Conservation (phyloP, 2,113 vertebrate genomes). For the Leuciscus idus region DNA sequence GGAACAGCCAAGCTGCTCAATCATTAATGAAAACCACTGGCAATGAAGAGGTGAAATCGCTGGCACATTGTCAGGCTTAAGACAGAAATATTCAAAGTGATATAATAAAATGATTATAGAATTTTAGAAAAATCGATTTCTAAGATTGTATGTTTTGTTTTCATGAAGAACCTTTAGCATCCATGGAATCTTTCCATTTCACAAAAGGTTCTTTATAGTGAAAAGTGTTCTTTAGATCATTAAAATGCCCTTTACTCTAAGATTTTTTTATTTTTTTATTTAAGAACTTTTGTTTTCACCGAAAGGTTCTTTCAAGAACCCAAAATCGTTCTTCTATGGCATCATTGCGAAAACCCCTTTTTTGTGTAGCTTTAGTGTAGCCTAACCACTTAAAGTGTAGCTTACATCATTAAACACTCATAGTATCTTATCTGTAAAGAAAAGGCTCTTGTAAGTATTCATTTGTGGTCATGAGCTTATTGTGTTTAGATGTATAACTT, state of each 20-base stretch:
- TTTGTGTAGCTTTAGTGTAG: no score
- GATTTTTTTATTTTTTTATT: no score
- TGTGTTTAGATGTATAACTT: background rate
- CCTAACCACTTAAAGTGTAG: background rate
- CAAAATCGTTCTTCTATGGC: background rate
- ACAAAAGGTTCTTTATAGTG: no score
- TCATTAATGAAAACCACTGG: background rate
- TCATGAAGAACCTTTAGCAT: no score
- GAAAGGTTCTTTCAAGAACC: no score
- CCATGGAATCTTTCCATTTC: no score
- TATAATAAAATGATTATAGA: background rate
- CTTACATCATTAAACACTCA: background rate
- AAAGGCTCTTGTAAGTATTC: background rate
- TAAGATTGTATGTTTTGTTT: background rate
- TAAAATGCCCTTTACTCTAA: no score
- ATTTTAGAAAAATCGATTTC: background rate
- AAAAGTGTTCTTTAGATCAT: no score
- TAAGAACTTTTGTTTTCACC: no score
- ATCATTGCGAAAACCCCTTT: no score
- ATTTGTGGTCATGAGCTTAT: constrained; percentile 20
- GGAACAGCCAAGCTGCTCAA: background rate
- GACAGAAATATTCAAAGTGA: background rate
- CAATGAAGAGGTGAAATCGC: background rate
- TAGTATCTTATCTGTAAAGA: background rate
- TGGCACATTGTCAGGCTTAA: background rate